Evolutionary conservation across 2,797 vertebrate genomes (phyloP).

Genomic region (Poeciliopsis paucimaculata): DNA sequence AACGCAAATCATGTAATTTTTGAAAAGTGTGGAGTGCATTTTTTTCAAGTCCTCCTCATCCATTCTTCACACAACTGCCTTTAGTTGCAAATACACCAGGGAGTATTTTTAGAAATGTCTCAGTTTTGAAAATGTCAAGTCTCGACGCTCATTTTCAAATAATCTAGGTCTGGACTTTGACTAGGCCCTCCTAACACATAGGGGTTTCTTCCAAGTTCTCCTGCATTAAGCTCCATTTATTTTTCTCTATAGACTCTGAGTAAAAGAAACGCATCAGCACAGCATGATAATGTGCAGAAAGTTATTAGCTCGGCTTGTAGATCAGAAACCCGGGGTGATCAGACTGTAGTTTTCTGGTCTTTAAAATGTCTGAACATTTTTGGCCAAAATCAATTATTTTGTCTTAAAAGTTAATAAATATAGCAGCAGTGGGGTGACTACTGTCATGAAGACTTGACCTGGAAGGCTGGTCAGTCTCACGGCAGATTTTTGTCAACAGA

Average conservation of each 20-base stretch:
- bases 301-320: no score
- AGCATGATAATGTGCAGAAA: neutral
- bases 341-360: no score
- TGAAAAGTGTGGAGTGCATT: neutral
- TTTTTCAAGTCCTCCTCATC: neutral
- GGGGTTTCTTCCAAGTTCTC: neutral
- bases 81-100: neutral
- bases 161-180: neutral
- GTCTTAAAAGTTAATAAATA: no score
- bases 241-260: neutral
- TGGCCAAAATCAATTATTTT: no score
- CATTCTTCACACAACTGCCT: neutral
- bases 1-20: neutral
- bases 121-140: neutral
- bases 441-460: neutral
- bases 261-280: neutral
- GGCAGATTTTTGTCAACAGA: neutral
- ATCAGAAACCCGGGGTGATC: neutral
- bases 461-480: neutral
- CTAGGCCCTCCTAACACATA: neutral
- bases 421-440: no score
- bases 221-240: neutral
- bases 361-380: no score
- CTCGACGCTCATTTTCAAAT: neutral
- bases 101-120: neutral